Evolutionary conservation across 2,113 vertebrate genomes (phyloP).

Genomic region (Myotis brandtii): DNA sequence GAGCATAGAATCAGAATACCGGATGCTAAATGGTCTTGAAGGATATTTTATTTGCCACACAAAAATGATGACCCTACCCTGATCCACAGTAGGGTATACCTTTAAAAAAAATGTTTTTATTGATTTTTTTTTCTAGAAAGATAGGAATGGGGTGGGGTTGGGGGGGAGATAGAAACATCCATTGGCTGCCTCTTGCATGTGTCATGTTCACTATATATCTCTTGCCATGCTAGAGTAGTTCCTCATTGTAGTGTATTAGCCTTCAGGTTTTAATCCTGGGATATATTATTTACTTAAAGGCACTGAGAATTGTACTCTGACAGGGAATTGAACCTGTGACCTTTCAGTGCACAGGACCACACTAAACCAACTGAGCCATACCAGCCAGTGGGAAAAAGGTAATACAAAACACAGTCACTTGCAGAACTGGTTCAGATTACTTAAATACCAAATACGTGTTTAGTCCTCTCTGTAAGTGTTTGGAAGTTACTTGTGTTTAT

Average conservation of each 20-base stretch:
- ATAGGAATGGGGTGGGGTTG: too few species aligned
- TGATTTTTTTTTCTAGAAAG: too few species aligned
- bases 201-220: not conserved
- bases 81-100: not conserved
- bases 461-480: conserved; percentile 84
- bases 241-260: not conserved
- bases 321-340: too few species aligned
- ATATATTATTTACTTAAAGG: conserved; percentile 16
- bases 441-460: too few species aligned
- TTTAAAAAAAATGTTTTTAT: not conserved
- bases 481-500: conserved; percentile 89
- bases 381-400: too few species aligned
- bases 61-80: not conserved
- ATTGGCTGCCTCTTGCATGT: too few species aligned
- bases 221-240: not conserved
- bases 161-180: too few species aligned
- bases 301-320: too few species aligned
- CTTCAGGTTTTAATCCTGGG: conserved; percentile 3
- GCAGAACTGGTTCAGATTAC: too few species aligned
- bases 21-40: not conserved
- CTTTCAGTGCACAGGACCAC: too few species aligned
- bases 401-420: too few species aligned
- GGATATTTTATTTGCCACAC: not conserved
- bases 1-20: not conserved
- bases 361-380: not conserved